Base-by-base conservation (phyloP, 2,888 invertebrate genomes). In the Nipponacmea schrenckii region DNA sequence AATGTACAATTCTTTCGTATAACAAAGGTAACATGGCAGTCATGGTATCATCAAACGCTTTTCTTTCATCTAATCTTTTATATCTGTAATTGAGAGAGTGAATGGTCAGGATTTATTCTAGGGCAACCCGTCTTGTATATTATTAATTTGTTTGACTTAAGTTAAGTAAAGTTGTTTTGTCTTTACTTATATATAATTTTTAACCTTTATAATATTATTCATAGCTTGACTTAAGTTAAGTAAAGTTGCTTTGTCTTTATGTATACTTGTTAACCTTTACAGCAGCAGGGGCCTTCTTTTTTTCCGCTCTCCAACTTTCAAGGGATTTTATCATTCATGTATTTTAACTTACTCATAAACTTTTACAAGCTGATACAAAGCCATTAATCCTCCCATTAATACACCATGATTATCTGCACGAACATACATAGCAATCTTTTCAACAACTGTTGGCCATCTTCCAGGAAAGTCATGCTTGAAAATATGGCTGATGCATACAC, bases 381-480 rank as follows among this genome's bases (percentile, higher is more conserved):
- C 94, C 70, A 96, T 90, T 7, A 98, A 91, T 66, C 97, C 95
- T 68, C 97, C 98, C 90, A 95, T 94, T 87, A 89, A 89, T n/a
- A 85, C 84, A 27, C 83, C 79, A 31, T 85, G 87, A 70, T 89
- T 87, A 45, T 87, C 87, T 0, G 88, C 85, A 90, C 96, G 95
- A 74, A 99, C 91, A 89, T 96, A 97, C 85, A 95, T 93, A 84
- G 94, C 94, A 77, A 99, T 94, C 91, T 97, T 97, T 87, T 98
- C 97, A 14, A 97, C 96, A 77, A 98, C 93, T 88, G 95, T 95
- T 0, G 97, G 95, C 97, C 98, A 98, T 80, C 95, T 92, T 66
- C 94, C 93, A 5, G 99, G 98, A 88, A 97, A 99, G 89, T 99
- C 99, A 88, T 94, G 93, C 89, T 97, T 97, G 64, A 98, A 94